Percentiles rank a stretch among this genome's conserved stretches.
Conservation (phyloP, 2,113 vertebrate genomes). For the Oryzias melastigma region DNA sequence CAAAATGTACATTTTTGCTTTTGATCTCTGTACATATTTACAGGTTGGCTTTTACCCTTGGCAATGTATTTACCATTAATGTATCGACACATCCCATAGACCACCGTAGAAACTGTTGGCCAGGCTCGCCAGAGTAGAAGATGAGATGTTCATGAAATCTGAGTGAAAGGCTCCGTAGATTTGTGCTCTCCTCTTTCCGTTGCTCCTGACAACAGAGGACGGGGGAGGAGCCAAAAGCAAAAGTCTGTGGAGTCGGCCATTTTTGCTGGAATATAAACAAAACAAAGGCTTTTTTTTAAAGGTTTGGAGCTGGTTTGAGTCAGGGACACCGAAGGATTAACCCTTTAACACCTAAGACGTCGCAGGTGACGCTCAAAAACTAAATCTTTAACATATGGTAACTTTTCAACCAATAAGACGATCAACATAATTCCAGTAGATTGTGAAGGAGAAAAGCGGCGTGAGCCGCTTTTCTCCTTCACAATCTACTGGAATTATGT, state of each 20-base stretch:
- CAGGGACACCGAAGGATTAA: conserved; percentile 8
- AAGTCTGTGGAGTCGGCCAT: conserved; percentile 14
- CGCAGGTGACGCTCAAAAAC: too few relatives aligned
- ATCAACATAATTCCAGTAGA: too few relatives aligned
- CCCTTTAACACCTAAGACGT: not conserved
- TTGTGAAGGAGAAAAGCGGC: too few relatives aligned
- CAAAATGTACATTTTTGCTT: conserved; percentile 30
- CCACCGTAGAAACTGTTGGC: conserved; percentile 23
- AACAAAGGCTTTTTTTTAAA: conserved; percentile 3
- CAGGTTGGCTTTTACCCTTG: conserved; percentile 57
- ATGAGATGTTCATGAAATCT: conserved; percentile 25
- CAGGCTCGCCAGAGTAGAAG: conserved; percentile 13
- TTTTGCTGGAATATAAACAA: conserved; percentile 1
- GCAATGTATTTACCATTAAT: conserved; percentile 55
- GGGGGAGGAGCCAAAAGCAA: conserved; percentile 27
- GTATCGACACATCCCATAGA: conserved; percentile 50
- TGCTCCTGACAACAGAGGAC: conserved; percentile 15
- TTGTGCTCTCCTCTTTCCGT: conserved; percentile 10
- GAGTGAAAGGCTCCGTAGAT: conserved; percentile 27
- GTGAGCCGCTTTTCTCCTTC: too few relatives aligned
- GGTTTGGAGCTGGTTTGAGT: conserved; percentile 7
- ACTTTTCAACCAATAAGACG: too few relatives aligned
- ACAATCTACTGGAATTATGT: too few relatives aligned
- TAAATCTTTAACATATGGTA: too few relatives aligned
- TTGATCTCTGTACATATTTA: conserved; percentile 66